These are phyloP conservation scores for Coptotermes formosanus DNA, from an alignment of 1,140 invertebrate species.

Conservation along the genomic window DNA sequence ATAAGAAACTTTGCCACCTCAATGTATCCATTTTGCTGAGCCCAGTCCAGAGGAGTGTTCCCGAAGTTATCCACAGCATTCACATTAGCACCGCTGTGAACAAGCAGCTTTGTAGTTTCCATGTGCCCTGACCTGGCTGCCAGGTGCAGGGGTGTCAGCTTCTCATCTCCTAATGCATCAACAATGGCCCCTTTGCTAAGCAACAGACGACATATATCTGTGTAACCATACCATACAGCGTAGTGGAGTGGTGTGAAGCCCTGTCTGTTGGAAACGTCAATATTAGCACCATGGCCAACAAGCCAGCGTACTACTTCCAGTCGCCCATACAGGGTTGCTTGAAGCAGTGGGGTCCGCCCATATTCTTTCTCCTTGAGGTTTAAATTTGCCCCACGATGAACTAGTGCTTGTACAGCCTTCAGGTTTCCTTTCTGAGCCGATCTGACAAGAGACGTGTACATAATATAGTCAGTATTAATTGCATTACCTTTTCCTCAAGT, in stretches of 20 bases:
- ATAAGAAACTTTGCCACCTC: background rate
- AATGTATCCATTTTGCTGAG: background rate
- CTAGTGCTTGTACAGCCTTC: background rate
- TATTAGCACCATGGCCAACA: background rate
- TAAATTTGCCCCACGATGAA: background rate
- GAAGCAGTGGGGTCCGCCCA: background rate
- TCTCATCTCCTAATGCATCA: background rate
- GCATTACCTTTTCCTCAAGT: too few species aligned
- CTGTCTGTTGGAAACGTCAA: background rate
- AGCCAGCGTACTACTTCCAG: background rate
- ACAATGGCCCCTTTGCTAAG: background rate
- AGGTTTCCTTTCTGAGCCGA: background rate
- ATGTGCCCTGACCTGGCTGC: background rate
- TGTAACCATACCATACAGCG: background rate
- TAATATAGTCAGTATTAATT: too few species aligned
- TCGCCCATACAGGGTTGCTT: background rate
- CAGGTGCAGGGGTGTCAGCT: background rate
- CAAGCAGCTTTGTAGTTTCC: background rate
- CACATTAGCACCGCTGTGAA: background rate
- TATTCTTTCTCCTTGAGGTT: slow-evolving; percentile 17
- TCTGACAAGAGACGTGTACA: background rate
- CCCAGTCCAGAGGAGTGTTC: background rate
- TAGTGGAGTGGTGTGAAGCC: slow-evolving; percentile 9
- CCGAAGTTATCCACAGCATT: background rate
- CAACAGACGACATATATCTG: background rate